phyloP scores from a whole-genome alignment of 2,888 invertebrate genomes.

The Xanthia icteritia region DNA sequence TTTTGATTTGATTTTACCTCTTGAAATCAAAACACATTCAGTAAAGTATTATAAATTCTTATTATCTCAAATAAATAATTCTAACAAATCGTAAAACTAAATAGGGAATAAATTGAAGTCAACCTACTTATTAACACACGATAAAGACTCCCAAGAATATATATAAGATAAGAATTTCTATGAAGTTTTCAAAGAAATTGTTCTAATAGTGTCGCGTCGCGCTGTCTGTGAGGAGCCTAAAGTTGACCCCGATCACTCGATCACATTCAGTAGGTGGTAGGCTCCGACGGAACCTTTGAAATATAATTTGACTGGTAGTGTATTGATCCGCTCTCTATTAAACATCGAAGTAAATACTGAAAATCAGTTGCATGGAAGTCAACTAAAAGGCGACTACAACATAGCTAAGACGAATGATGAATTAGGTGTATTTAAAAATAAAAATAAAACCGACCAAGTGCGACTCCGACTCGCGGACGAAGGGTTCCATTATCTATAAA shows the following conservation, averaged over 20 bases:
- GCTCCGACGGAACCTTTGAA: not conserved
- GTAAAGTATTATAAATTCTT: not conserved
- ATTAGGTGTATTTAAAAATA: no score
- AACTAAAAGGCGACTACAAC: not conserved
- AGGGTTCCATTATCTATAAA: no score
- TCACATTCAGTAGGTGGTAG: constrained; percentile 1
- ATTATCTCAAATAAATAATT: not conserved
- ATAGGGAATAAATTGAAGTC: not conserved
- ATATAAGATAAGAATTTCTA: no score
- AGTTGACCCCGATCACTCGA: not conserved
- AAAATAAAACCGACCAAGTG: no score
- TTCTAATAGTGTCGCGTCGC: no score
- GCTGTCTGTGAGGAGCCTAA: not conserved
- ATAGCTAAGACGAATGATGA: not conserved
- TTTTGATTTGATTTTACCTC: not conserved
- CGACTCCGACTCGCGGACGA: no score
- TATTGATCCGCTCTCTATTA: not conserved
- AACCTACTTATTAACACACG: no score
- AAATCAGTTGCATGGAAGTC: no score
- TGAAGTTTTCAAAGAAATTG: no score
- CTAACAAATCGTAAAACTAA: not conserved
- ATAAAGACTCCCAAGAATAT: no score
- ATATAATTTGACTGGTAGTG: not conserved
- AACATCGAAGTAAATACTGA: no score
- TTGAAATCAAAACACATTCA: not conserved